Evolutionary conservation across 2,888 invertebrate genomes (phyloP).

Genomic region (Achlya flavicornis): DNA sequence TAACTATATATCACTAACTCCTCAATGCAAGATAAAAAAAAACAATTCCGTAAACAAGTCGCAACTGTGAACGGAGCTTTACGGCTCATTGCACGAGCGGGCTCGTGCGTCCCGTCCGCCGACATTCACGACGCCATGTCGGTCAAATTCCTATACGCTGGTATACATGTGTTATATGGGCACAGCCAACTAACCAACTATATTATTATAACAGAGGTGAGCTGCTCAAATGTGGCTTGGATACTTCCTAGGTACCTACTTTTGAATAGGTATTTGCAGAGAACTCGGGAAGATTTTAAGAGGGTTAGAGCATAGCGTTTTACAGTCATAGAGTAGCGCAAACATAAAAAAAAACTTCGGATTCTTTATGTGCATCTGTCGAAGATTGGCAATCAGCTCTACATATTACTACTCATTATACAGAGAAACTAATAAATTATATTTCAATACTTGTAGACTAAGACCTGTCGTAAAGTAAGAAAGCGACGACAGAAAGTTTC

Average conservation of each 20-base stretch:
- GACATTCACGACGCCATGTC: constrained; percentile 40
- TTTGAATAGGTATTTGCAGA: neutral
- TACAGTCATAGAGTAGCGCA: too few relatives aligned
- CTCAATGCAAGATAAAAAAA: too few relatives aligned
- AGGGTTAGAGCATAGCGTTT: too few relatives aligned
- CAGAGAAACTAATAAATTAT: too few relatives aligned
- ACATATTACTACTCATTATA: too few relatives aligned
- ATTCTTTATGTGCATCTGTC: too few relatives aligned
- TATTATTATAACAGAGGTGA: constrained; percentile 2
- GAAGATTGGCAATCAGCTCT: too few relatives aligned
- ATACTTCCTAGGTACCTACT: neutral
- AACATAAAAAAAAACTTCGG: too few relatives aligned
- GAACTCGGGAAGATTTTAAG: too few relatives aligned
- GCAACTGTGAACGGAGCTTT: constrained; percentile 18
- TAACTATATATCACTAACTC: too few relatives aligned
- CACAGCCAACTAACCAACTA: constrained; percentile 2
- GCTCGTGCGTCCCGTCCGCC: constrained; percentile 31
- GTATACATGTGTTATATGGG: constrained; percentile 11
- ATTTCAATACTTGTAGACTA: neutral
- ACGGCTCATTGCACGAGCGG: constrained; percentile 19
- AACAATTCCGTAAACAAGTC: neutral
- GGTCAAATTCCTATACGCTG: constrained; percentile 36
- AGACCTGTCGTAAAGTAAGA: neutral
- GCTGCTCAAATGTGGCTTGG: neutral
- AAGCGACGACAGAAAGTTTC: neutral